Evolutionary conservation across 2,888 invertebrate genomes (phyloP).

Genomic region (Venustoraphidia nigricollis): DNA sequence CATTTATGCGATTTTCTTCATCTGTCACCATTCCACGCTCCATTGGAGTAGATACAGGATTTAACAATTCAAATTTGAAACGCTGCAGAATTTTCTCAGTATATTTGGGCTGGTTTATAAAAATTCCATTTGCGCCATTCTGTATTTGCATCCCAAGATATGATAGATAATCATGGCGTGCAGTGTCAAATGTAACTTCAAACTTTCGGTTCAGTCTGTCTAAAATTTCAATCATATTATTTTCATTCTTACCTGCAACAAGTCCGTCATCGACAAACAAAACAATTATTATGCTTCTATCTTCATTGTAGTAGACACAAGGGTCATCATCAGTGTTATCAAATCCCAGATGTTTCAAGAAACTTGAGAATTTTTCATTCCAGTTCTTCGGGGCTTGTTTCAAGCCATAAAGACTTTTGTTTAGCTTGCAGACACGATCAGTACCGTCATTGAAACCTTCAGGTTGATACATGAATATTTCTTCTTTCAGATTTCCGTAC

Average conservation of each 20-base stretch:
- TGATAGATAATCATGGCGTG: conserved; percentile 4
- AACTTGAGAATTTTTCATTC: conserved; percentile 14
- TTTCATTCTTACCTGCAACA: conserved; percentile 8
- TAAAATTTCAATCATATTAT: conserved; percentile 8
- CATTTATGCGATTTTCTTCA: conserved; percentile 11
- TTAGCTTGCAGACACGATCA: conserved; percentile 9
- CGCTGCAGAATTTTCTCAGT: conserved; percentile 9
- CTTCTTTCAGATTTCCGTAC: conserved; percentile 12
- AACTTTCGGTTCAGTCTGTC: conserved; percentile 9
- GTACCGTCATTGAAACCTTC: conserved; percentile 12
- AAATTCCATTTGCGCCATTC: conserved; percentile 13
- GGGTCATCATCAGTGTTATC: conserved; percentile 16
- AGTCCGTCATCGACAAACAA: too few relatives aligned
- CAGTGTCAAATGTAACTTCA: conserved; percentile 10
- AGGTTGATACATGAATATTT: conserved; percentile 15
- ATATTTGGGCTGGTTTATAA: too few relatives aligned
- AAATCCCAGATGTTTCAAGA: conserved; percentile 12
- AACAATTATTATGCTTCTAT: too few relatives aligned
- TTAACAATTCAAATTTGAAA: conserved; percentile 5
- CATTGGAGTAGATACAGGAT: conserved; percentile 11
- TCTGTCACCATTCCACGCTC: conserved; percentile 13
- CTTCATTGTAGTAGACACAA: too few relatives aligned
- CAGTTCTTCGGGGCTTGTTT: conserved; percentile 18
- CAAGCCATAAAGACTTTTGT: conserved; percentile 17
- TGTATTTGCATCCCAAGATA: conserved; percentile 14